These are phyloP conservation scores for Corbicula japonica DNA, from an alignment of 2,888 invertebrate genomes.

Conservation along the genomic window DNA sequence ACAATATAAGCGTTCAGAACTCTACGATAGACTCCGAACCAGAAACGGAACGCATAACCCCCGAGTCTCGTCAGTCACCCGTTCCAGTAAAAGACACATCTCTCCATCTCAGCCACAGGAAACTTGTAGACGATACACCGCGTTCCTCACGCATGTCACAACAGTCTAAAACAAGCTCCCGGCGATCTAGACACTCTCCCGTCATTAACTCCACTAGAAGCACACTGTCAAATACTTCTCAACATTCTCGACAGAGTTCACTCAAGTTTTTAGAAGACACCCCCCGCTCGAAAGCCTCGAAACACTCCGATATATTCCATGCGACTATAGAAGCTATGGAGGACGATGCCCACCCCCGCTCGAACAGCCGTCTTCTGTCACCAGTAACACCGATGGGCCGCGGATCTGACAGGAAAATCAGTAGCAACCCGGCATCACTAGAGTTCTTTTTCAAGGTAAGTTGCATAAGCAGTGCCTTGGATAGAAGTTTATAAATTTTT, in stretches of 20 bases:
- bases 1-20: slow-evolving; percentile 55
- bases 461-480: too few relatives aligned
- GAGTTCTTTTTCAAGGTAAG: slow-evolving; percentile 69
- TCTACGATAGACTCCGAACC: slow-evolving; percentile 44
- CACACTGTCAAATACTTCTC: slow-evolving; percentile 8
- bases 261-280: slow-evolving; percentile 47
- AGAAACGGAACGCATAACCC: slow-evolving; percentile 44
- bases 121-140: slow-evolving; percentile 58
- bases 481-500: too few relatives aligned
- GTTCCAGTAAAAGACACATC: slow-evolving; percentile 5
- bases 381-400: slow-evolving; percentile 62
- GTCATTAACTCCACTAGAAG: slow-evolving; percentile 39
- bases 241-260: slow-evolving; percentile 28
- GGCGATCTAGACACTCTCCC: slow-evolving; percentile 44
- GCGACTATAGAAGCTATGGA: slow-evolving; percentile 33
- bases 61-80: slow-evolving; percentile 39
- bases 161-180: slow-evolving; percentile 44
- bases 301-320: slow-evolving; percentile 56
- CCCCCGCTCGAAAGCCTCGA: slow-evolving; percentile 53
- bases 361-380: slow-evolving; percentile 49
- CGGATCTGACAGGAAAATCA: slow-evolving; percentile 47
- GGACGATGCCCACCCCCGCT: slow-evolving; percentile 17
- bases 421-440: slow-evolving; percentile 58
- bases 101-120: background rate
- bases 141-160: slow-evolving; percentile 62